A percentile compares a stretch with the other conserved stretches of the same genome.
Conservation (phyloP, 2,797 vertebrate genomes). For the Acipenser ruthenus region DNA sequence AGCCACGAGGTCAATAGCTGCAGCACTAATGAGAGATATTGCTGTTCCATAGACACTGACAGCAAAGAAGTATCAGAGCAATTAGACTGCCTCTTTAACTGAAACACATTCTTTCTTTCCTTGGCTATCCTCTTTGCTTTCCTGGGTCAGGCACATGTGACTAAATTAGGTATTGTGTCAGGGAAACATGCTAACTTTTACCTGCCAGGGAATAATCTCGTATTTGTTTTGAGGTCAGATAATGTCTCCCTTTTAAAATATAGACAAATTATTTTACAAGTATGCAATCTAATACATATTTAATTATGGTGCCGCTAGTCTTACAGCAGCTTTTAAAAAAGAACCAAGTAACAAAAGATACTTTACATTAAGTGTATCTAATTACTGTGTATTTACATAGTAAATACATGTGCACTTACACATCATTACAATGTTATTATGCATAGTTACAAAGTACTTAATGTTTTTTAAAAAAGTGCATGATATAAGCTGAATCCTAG, state of each 20-base stretch:
- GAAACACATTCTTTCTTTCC: conserved; percentile 7
- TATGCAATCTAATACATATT: too few species aligned
- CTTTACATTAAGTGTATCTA: too few species aligned
- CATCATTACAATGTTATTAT: too few species aligned
- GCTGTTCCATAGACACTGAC: neutral
- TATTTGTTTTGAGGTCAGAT: neutral
- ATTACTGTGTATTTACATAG: too few species aligned
- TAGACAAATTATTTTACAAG: too few species aligned
- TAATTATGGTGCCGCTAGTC: too few species aligned
- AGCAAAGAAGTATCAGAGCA: neutral
- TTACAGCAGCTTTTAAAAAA: too few species aligned
- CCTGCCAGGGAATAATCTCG: neutral
- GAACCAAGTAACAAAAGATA: too few species aligned
- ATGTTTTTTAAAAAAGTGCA: too few species aligned
- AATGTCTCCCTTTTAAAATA: neutral
- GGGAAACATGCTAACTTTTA: neutral
- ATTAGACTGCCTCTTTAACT: neutral
- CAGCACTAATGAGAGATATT: conserved; percentile 1
- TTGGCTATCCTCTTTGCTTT: conserved; percentile 7
- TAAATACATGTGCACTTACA: too few species aligned
- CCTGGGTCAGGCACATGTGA: neutral
- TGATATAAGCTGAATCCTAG: too few species aligned
- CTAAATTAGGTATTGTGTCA: neutral
- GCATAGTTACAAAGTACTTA: too few species aligned
- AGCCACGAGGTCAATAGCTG: neutral